These are phyloP conservation scores for Bryconaethiops microstoma DNA, from an alignment of 2,797 vertebrate species.

Conservation along the genomic window DNA sequence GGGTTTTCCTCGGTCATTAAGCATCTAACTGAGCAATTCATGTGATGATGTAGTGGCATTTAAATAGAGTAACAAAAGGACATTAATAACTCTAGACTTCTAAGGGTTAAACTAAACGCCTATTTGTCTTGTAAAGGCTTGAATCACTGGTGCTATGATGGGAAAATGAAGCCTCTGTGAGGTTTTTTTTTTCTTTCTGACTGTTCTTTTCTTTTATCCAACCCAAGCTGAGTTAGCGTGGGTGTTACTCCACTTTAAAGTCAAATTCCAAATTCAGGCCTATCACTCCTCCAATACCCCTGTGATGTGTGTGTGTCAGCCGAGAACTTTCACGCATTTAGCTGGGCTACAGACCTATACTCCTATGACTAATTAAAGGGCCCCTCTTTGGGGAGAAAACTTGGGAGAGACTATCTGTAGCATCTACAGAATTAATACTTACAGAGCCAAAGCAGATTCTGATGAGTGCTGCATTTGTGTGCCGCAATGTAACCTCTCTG, in stretches of 20 bases:
- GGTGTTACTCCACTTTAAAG: conserved; percentile 4
- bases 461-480: neutral
- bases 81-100: no score
- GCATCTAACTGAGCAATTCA: neutral
- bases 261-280: neutral
- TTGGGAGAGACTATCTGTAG: neutral
- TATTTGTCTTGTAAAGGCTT: neutral
- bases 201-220: neutral
- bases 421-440: conserved; percentile 4
- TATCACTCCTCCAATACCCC: neutral
- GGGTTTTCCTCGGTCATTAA: neutral
- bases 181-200: neutral
- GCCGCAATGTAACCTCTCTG: neutral
- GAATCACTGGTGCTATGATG: neutral
- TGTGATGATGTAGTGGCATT: neutral
- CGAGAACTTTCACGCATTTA: neutral
- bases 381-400: neutral
- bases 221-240: neutral
- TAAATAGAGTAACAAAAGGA: neutral
- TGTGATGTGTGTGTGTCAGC: conserved; percentile 3
- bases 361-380: conserved; percentile 14
- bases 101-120: neutral
- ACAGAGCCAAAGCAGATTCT: neutral
- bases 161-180: neutral
- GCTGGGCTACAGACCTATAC: neutral